Percentiles rank a stretch among this genome's conserved stretches.
Conservation (phyloP, 2,888 invertebrate species). For the Drosophila mayaguana region DNA sequence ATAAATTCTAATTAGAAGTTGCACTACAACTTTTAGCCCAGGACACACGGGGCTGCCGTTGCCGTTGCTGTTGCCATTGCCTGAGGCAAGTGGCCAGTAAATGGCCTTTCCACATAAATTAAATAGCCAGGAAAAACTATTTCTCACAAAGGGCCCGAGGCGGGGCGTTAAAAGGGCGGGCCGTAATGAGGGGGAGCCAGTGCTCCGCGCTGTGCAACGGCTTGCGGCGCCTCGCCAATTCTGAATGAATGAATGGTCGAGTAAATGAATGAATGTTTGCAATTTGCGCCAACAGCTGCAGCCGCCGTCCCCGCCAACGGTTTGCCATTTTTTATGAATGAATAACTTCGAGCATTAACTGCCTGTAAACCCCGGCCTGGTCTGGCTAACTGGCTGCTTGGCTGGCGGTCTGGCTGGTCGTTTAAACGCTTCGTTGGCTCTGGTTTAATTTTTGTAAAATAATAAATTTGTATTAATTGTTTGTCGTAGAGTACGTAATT, state of each 20-base stretch:
- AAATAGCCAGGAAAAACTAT: slow-evolving; percentile 61
- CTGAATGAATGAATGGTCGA: slow-evolving; percentile 59
- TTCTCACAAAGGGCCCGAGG: slow-evolving; percentile 44
- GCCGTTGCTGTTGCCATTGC: slow-evolving; percentile 6
- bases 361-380: slow-evolving; percentile 20
- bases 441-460: slow-evolving; percentile 51
- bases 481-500: slow-evolving; percentile 29
- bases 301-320: slow-evolving; percentile 24
- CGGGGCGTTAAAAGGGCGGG: background rate
- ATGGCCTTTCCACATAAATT: slow-evolving; percentile 62
- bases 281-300: slow-evolving; percentile 68
- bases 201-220: slow-evolving; percentile 45
- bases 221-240: slow-evolving; percentile 52
- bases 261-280: slow-evolving; percentile 66
- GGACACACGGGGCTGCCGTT: slow-evolving; percentile 33
- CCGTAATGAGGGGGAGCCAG: slow-evolving; percentile 13
- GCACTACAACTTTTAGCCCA: slow-evolving; percentile 50
- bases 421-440: slow-evolving; percentile 59
- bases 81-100: slow-evolving; percentile 47
- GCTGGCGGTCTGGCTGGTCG: slow-evolving; percentile 11
- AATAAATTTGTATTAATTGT: slow-evolving; percentile 65
- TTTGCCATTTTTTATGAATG: slow-evolving; percentile 67
- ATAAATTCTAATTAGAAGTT: slow-evolving; percentile 78
- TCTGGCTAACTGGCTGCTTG: slow-evolving; percentile 8
- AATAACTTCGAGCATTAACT: slow-evolving; percentile 64